A percentile compares a stretch with the other conserved stretches of the same genome.
phyloP scores from a whole-genome alignment of 2,888 invertebrate species.

The Stramonita haemastoma region DNA sequence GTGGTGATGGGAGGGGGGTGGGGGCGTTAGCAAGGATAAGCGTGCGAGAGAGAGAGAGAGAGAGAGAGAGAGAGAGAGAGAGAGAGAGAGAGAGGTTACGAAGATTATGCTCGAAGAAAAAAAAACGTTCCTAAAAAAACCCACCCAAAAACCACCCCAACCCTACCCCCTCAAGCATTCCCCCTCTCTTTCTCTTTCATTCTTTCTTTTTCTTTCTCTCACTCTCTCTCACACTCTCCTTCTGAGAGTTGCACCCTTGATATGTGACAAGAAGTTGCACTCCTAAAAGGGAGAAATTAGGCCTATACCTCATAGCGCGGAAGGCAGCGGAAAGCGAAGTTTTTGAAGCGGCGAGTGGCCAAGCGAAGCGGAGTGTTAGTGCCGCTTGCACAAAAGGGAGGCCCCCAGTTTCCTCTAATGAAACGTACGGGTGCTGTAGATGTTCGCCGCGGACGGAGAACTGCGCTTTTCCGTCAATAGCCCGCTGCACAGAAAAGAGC shows the following conservation, averaged over 20 bases:
- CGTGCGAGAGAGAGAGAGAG: not conserved
- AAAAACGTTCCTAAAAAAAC: no score
- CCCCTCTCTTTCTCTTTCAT: not conserved
- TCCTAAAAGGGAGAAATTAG: slow-evolving; percentile 25
- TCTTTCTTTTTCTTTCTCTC: not conserved
- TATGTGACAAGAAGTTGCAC: slow-evolving; percentile 24
- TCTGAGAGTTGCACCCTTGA: not conserved
- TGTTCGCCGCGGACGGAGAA: slow-evolving; percentile 18
- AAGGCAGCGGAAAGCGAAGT: not conserved
- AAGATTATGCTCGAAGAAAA: no score
- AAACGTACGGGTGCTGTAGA: not conserved
- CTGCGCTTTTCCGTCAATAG: not conserved
- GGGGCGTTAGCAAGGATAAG: not conserved
- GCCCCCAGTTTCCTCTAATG: slow-evolving; percentile 9
- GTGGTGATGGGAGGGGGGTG: no score
- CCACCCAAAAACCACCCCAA: no score
- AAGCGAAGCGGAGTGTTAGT: not conserved
- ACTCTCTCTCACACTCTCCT: no score
- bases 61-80: not conserved
- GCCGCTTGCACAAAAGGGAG: not conserved
- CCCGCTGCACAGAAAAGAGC: not conserved
- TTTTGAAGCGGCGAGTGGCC: not conserved
- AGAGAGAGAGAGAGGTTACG: no score
- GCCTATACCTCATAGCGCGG: not conserved
- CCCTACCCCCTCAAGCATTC: no score